Evolutionary conservation across 2,113 vertebrate species (phyloP).

Genomic region (Puffinus mauretanicus): DNA sequence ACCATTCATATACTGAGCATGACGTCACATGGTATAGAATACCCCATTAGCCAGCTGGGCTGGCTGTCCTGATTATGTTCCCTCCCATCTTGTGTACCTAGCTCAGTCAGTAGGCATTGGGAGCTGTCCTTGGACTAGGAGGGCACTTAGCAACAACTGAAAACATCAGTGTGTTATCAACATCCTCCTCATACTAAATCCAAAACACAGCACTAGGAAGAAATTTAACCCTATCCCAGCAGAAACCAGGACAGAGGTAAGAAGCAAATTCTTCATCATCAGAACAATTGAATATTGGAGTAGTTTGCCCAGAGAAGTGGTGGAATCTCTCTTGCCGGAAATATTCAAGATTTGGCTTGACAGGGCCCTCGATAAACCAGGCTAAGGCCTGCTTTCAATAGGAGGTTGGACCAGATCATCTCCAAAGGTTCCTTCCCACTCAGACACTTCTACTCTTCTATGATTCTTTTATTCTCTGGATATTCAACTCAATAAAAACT

Average conservation of each 20-base stretch:
- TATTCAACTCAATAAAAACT: background rate
- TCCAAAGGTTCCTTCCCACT: background rate
- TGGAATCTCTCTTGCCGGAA: background rate
- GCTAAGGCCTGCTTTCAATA: background rate
- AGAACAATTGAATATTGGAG: background rate
- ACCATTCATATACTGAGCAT: no score
- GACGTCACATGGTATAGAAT: no score
- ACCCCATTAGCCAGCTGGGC: no score
- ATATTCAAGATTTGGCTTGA: background rate
- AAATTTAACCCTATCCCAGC: no score
- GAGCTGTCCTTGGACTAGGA: no score
- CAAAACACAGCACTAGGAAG: no score
- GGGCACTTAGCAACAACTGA: no score
- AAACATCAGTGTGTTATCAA: no score
- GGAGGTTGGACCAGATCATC: background rate
- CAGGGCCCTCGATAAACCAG: background rate
- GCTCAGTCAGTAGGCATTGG: no score
- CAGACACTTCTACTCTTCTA: background rate
- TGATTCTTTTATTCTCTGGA: background rate
- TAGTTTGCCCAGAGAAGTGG: background rate
- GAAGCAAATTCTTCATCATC: background rate
- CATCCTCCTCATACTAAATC: no score
- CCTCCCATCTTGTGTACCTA: no score
- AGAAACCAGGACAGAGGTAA: background rate
- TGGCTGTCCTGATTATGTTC: no score